These are phyloP conservation scores for Crotalus viridis DNA, from an alignment of 2,113 vertebrate genomes.

Conservation along the genomic window DNA sequence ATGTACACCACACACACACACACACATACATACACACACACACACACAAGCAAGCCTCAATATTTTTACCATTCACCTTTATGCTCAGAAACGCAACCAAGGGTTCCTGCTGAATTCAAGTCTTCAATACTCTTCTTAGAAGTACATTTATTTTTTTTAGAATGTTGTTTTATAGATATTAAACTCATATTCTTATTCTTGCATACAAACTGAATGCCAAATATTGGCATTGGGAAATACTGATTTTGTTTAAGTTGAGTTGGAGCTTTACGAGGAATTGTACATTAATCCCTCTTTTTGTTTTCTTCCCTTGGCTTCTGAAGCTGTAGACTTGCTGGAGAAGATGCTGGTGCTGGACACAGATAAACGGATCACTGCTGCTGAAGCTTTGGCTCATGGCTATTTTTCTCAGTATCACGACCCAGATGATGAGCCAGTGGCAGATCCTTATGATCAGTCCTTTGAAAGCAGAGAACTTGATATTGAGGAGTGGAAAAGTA, in stretches of 20 bases:
- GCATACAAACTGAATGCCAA: not conserved
- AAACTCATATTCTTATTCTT: not conserved
- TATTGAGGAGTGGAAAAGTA: slow-evolving; percentile 97
- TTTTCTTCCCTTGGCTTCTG: not conserved
- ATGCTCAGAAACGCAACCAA: not conserved
- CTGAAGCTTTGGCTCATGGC: slow-evolving; percentile 87
- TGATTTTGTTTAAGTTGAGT: not conserved
- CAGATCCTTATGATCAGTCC: slow-evolving; percentile 96
- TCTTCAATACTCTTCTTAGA: not conserved
- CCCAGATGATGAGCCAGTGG: slow-evolving; percentile 93
- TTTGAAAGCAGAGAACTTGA: slow-evolving; percentile 96
- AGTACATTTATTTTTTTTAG: not conserved
- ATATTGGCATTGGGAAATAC: not conserved
- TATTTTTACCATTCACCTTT: not conserved
- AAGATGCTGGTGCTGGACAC: slow-evolving; percentile 98
- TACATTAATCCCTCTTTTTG: not conserved
- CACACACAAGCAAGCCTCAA: not conserved
- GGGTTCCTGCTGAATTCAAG: not conserved
- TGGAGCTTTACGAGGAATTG: not conserved
- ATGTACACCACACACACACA: not conserved
- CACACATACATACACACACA: too few relatives aligned
- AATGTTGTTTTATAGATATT: not conserved
- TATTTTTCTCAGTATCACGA: slow-evolving; percentile 97
- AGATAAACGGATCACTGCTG: slow-evolving; percentile 92
- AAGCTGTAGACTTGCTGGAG: slow-evolving; percentile 95